Base-by-base conservation (phyloP, 2,797 vertebrate genomes). In the Oceanodroma leucorhoa region DNA sequence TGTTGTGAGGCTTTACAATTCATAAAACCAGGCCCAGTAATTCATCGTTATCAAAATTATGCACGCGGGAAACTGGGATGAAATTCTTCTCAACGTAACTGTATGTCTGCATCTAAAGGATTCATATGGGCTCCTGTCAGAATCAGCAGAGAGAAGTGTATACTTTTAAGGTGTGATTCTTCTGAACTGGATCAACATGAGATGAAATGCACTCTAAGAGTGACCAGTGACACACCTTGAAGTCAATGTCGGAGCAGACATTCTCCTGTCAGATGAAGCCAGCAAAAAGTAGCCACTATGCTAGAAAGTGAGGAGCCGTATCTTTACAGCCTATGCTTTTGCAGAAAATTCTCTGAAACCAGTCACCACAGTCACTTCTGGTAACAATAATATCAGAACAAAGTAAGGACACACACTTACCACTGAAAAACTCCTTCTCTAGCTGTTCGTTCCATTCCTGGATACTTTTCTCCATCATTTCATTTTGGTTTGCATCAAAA, bases 351-450 rank as follows among this genome's bases (percentile, higher is more conserved):
- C n/a, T 78, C 43, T 69, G 30, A 75, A 89, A 77, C 22, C 27
- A 57, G 30, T 61, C 46, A 40, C 45, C 43, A 67, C 23, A 46
- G 61, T 48, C 4, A 15, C 34, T 73, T 92, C 53, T 65, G 27
- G 14, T 45, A 91, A 76, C 53, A 70, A 27, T 20, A 61, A 32
- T 30, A 65, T 38, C 54, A 92, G 82, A 84, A 69, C 30, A 72
- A 89, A 85, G 48, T 69, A 85, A 67, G 11, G 38, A 60, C 11
- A 60, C 8, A 70, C 17, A 90, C 97, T 98, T 95, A 98, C 98
- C 98, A 95, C 90, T 97, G 90, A 98, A 97, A 89, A 98, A 84
- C 70, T 98, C 98, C 19, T 96, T 97, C 86, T 98, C 98, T 16
- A 98, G 90, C 77, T 96, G 72, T 12, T 97, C 76, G n/a, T 96